Base-by-base conservation (phyloP, 2,797 vertebrate species). In the Phylloscopus collybita region DNA sequence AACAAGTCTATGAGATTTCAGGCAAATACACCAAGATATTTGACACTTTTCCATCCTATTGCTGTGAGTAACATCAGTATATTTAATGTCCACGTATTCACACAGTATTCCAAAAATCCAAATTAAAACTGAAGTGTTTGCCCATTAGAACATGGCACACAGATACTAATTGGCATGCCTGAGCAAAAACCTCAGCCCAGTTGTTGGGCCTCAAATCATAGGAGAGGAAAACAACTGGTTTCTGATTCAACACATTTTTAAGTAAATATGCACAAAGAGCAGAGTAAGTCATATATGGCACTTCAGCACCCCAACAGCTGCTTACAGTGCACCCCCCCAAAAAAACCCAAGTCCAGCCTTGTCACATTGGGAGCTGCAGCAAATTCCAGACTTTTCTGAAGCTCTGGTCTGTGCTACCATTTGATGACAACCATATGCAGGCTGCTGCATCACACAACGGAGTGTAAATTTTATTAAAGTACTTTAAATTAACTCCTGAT, bases 401-500 rank as follows among this genome's bases (percentile, higher is more conserved):
- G 42, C 47, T 61, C 66, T 90, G 70, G 17, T 45, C 74, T 83
- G 38, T 22, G 54, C 73, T 75, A 74, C 82, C 21, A 60, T 73
- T 76, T 94, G 62, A 95, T 88, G 76, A 88, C 86, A 95, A 76
- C 64, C 95, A 92, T 26, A 64, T 25, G 50, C 38, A 81, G 3
- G 36, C 53, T 79, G 70, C 66, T 62, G 72, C 51, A 92, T 72
- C 76, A 70, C 44, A 79, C 59, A 79, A 40, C 9, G 0, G 49
- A 85, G 69, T 36, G 57, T 10, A 65, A 61, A 70, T 78, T 80
- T 84, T 80, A 91, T 78, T 81, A 44, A 90, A 44, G 36, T 40
- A 29, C 34, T 93, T 85, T 30, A 76, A 88, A 94, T 92, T 47
- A 93, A 60, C 54, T 91, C 90, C 91, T 79, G 92, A 76, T 88